Evolutionary conservation across 1,140 invertebrate species (phyloP), one percentile per base, ranked within the genome.

Genomic region (Tetramorium simillimum): DNA sequence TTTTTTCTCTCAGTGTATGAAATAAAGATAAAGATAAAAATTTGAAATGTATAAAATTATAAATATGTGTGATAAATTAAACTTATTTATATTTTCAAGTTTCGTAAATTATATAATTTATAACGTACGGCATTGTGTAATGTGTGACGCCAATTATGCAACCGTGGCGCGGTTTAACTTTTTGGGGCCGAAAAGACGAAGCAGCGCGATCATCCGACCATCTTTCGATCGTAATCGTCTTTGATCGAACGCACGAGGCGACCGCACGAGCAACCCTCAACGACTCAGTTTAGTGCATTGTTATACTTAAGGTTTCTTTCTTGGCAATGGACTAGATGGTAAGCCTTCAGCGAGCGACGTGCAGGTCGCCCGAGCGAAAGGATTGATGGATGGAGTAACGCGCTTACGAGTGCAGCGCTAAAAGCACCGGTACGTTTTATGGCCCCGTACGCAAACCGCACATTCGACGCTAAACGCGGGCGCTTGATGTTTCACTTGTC

Each of bases 301-400:
- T 94, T 94, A 92, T 92, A 92, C 92, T 95, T 95, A 95, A 92
- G 95, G 94, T 95, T 95, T 95, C 94, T 88, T 92, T 93, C 93
- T 95, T 95, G 94, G 94, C 94, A 95, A 95, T 95, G 94, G 95
- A 95, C 94, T 95, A 95, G 93, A 94, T 95, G 93, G 46, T 93
- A 94, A 93, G 93, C 92, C 85, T 92, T 91, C 91, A 6, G 92
- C 93, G 92, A 94, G 91, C 90, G 92, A 91, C 87, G 86, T 89
- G 88, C 93, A 91, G 92, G 92, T 92, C 91, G 91, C 86, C 91
- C 89, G 91, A 91, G 24, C 80, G 40, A 28, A 49, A 62, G 14
- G 80, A 75, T 84, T 75, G 80, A 46, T 58, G 63, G 70, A 73
- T 40, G 80, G 80, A 46, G 80, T 37, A 60, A 73, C 28, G 49